Percentiles rank a stretch among this genome's conserved stretches.
Conservation (phyloP, 2,113 vertebrate genomes). For the Toxotes chatareus region DNA sequence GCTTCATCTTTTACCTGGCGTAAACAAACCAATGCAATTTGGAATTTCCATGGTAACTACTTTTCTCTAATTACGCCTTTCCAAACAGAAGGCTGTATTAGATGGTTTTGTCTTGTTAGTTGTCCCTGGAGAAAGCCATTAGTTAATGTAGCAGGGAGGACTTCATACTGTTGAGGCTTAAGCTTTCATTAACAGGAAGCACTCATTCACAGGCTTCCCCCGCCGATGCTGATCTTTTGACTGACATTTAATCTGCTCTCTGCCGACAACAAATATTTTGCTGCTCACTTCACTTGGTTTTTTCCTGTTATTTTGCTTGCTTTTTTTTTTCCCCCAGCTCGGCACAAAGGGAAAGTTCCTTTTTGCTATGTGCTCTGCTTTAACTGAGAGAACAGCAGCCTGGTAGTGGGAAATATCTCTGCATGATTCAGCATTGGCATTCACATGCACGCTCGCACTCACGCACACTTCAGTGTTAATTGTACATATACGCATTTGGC, state of each 20-base stretch:
- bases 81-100: conserved; percentile 11
- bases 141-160: conserved; percentile 67
- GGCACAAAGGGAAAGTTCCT: conserved; percentile 43
- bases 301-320: conserved; percentile 46
- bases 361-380: conserved; percentile 26
- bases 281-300: conserved; percentile 42
- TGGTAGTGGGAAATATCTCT: conserved; percentile 23
- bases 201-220: conserved; percentile 49
- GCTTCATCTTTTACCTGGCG: conserved; percentile 4
- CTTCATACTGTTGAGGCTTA: conserved; percentile 39
- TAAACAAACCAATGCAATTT: conserved; percentile 25
- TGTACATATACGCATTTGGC: conserved; percentile 34
- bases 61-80: conserved; percentile 16
- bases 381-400: conserved; percentile 8
- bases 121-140: conserved; percentile 55
- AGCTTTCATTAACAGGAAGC: conserved; percentile 65
- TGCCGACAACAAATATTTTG: conserved; percentile 35
- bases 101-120: conserved; percentile 47
- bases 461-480: conserved; percentile 9
- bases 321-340: conserved; percentile 31
- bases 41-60: conserved; percentile 22
- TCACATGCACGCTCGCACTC: not conserved
- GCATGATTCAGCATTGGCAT: conserved; percentile 12
- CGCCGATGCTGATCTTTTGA: conserved; percentile 60
- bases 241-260: conserved; percentile 66